These are phyloP conservation scores for Zaprionus lineosus DNA, from an alignment of 2,888 invertebrate species.

Conservation along the genomic window DNA sequence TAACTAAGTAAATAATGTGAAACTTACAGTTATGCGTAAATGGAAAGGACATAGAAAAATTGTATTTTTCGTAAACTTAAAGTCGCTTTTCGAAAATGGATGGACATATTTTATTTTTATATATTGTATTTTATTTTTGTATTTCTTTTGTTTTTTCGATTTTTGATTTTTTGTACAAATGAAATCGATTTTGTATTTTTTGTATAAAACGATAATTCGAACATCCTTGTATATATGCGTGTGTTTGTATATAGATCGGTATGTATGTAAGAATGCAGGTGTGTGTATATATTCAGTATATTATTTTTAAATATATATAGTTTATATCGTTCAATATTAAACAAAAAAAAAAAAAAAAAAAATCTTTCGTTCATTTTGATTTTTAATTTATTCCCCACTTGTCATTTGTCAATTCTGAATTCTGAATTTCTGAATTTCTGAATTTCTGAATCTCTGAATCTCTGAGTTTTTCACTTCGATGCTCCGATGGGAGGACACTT, in stretches of 20 bases:
- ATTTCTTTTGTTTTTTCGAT: background rate
- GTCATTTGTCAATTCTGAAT: too few species aligned
- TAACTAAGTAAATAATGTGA: constrained; percentile 36
- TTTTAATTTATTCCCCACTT: constrained; percentile 15
- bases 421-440: too few species aligned
- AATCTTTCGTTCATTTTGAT: constrained; percentile 55
- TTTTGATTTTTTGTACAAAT: constrained; percentile 53
- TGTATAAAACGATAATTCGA: constrained; percentile 60
- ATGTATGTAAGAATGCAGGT: too few species aligned
- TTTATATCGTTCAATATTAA: too few species aligned
- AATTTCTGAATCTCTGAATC: too few species aligned
- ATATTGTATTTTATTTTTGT: constrained; percentile 33
- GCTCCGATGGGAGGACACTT: constrained; percentile 71
- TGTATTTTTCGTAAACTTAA: constrained; percentile 72
- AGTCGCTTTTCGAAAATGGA: constrained; percentile 70
- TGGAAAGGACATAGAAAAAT: constrained; percentile 74
- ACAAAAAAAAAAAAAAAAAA: too few species aligned
- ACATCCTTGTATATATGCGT: constrained; percentile 63
- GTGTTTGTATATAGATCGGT: constrained; percentile 37
- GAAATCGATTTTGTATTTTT: constrained; percentile 45
- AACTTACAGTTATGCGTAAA: constrained; percentile 54
- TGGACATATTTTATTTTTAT: constrained; percentile 61
- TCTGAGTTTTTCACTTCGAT: constrained; percentile 58
- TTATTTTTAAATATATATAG: too few species aligned
- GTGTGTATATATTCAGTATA: too few species aligned